phyloP scores from a whole-genome alignment of 2,797 vertebrate genomes.

The Eulemur albifrons region DNA sequence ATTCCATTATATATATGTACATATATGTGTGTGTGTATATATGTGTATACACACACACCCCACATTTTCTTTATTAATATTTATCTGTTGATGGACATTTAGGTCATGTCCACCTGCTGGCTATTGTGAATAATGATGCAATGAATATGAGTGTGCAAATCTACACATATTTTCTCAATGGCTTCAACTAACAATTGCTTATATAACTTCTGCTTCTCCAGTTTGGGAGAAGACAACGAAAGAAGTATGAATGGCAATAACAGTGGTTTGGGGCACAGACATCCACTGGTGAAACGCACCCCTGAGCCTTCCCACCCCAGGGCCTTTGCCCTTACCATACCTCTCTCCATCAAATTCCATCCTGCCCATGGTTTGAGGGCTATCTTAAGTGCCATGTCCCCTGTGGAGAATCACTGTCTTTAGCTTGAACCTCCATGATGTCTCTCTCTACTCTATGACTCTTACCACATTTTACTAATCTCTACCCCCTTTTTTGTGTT shows the following conservation, averaged over 20 bases:
- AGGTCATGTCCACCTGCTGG: not conserved
- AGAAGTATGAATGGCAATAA: too few species aligned
- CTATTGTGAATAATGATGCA: too few species aligned
- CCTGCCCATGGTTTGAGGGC: not conserved
- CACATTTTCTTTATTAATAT: not conserved
- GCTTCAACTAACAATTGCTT: not conserved
- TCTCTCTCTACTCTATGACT: not conserved
- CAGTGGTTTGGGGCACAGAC: not conserved
- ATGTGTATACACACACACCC: too few species aligned
- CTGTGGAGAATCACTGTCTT: not conserved
- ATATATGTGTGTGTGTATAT: too few species aligned
- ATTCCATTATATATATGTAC: not conserved
- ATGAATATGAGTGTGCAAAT: not conserved
- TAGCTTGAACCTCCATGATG: not conserved
- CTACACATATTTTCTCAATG: not conserved
- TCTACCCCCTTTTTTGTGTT: not conserved
- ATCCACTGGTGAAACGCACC: not conserved
- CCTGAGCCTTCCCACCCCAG: not conserved
- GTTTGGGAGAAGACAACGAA: too few species aligned
- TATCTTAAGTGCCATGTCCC: not conserved
- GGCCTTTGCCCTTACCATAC: not conserved
- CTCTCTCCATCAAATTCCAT: not conserved
- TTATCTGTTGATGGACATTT: not conserved
- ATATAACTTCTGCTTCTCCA: not conserved
- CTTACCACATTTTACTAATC: not conserved